Conservation (phyloP, 2,797 vertebrate species). For the Muscicapa striata region DNA sequence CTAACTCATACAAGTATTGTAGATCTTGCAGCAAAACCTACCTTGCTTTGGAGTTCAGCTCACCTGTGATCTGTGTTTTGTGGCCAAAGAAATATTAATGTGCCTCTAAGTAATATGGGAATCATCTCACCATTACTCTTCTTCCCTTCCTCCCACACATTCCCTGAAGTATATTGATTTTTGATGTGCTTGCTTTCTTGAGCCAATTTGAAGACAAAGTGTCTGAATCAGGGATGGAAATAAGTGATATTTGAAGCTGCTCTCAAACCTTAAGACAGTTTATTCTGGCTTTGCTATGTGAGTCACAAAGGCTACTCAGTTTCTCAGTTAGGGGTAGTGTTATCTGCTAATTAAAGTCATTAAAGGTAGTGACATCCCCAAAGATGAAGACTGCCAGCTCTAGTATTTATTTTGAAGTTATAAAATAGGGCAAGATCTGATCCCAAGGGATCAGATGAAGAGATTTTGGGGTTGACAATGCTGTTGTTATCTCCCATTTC, state of each 20-base stretch:
- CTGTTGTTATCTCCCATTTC: rapidly evolving
- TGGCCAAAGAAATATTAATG: conserved; percentile 38
- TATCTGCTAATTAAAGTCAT: neutral
- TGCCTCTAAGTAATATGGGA: neutral
- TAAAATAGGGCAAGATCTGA: neutral
- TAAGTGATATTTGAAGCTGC: conserved; percentile 3
- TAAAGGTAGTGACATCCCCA: neutral
- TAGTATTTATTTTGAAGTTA: neutral
- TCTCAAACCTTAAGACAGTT: neutral
- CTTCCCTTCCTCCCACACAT: neutral
- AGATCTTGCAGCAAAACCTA: neutral
- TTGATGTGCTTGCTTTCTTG: neutral
- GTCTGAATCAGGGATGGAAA: neutral
- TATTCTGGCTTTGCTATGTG: neutral
- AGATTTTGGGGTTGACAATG: neutral
- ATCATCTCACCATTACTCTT: conserved; percentile 16
- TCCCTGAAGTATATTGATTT: conserved; percentile 32
- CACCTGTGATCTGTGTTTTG: conserved; percentile 24
- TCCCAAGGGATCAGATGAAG: neutral
- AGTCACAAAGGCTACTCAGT: neutral
- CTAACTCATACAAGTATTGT: neutral
- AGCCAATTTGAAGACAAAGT: neutral
- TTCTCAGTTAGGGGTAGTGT: neutral
- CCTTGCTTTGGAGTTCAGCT: neutral
- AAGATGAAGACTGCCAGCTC: neutral